A percentile compares a stretch with the other conserved stretches of the same genome.
Evolutionary conservation across 2,888 invertebrate species (phyloP).

Genomic region (Nymphalis c-album): DNA sequence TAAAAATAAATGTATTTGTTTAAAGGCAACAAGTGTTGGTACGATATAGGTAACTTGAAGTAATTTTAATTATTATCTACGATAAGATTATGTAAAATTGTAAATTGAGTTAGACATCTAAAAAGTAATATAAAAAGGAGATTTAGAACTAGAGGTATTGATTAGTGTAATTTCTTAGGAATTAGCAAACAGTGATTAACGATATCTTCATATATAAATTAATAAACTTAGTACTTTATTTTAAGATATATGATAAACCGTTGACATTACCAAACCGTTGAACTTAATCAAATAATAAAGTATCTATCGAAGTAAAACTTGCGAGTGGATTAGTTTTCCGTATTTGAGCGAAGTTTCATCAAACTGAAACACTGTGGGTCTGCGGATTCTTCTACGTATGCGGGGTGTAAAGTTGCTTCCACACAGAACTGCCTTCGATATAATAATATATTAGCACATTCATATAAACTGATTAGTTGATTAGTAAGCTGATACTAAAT

Average conservation of each 20-base stretch:
- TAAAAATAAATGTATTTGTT: background rate
- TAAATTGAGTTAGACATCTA: background rate
- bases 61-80: background rate
- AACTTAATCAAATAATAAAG: slow-evolving; percentile 13
- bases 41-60: background rate
- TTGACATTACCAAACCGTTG: background rate
- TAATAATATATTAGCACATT: background rate
- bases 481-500: too few species aligned
- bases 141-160: background rate
- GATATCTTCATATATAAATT: too few species aligned
- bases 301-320: slow-evolving; percentile 22
- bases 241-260: too few species aligned
- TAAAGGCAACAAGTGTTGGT: background rate
- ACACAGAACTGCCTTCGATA: background rate
- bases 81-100: slow-evolving; percentile 4
- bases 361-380: slow-evolving; percentile 35
- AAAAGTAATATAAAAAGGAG: background rate
- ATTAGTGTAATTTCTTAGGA: background rate
- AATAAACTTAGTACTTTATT: too few species aligned
- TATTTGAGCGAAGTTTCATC: slow-evolving; percentile 31
- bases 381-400: slow-evolving; percentile 27
- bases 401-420: slow-evolving; percentile 20
- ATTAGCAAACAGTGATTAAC: background rate
- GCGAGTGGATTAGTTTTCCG: slow-evolving; percentile 30
- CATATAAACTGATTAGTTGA: too few species aligned